Evolutionary conservation across 2,888 invertebrate species (phyloP).

Genomic region (Limnephilus rhombicus): DNA sequence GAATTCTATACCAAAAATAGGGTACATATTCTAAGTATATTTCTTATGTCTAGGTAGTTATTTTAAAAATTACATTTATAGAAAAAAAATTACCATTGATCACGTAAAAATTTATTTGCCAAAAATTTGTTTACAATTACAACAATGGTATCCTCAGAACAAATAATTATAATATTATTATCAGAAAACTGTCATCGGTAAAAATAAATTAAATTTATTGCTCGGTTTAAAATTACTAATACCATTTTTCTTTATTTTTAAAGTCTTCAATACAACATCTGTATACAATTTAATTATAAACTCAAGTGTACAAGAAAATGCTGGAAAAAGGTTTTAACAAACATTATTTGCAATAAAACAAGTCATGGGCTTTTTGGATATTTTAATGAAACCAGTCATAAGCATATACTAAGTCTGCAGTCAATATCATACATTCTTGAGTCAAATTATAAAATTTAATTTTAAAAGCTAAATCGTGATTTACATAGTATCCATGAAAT

Average conservation of each 20-base stretch:
- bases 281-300: neutral
- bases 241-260: neutral
- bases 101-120: neutral
- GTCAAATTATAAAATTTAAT: slow-evolving; percentile 66
- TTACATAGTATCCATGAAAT: slow-evolving; percentile 56
- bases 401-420: slow-evolving; percentile 65
- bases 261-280: neutral
- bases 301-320: neutral
- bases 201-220: neutral
- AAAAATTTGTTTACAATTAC: neutral
- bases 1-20: slow-evolving; percentile 1
- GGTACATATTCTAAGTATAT: neutral
- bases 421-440: slow-evolving; percentile 65
- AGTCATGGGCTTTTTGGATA: slow-evolving; percentile 62
- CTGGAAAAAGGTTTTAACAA: slow-evolving; percentile 1
- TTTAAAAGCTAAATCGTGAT: slow-evolving; percentile 64
- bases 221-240: neutral
- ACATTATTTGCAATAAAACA: slow-evolving; percentile 49
- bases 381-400: slow-evolving; percentile 65
- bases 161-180: neutral
- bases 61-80: neutral
- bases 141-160: neutral
- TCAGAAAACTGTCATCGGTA: neutral
- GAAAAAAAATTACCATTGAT: neutral
- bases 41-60: neutral